Base-by-base conservation (phyloP, 2,888 invertebrate species). In the Orchesella flavescens region DNA sequence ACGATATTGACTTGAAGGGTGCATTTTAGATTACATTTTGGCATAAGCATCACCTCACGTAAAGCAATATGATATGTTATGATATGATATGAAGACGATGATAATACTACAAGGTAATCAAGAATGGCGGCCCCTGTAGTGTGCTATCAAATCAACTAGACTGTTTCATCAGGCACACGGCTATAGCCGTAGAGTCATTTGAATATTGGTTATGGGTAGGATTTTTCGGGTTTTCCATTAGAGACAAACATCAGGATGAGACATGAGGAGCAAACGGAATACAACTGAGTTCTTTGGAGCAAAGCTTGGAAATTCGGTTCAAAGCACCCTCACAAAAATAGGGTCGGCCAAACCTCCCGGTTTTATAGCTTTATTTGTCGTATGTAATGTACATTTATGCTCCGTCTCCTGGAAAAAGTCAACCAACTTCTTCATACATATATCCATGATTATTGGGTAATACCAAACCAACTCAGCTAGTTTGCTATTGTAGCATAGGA, bases 251-350 rank as follows among this genome's bases (percentile, higher is more conserved):
- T 49, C 5, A 49, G 49, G 49, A 49, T 49, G 49, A 49, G 49
- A 49, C 49, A 49, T 12, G n/a, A n/a, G n/a, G 49, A 49, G 49
- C 49, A 3, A 49, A 49, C 3, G 3, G 49, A 15, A 10, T 10
- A 49, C 3, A 12, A 49, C n/a, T 49, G 49, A 34, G 34, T 7
- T n/a, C n/a, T n/a, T n/a, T 34, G 34, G 34, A 34, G 34, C 34
- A 34, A 34, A 34, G 34, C 34, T 34, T 2, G 2, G 7, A 7
- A 34, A 7, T 34, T 34, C 49, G 49, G 49, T 49, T 49, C 49
- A 72, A 72, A 72, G 72, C 72, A 74, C 63, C 74, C 74, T 61
- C 61, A 13, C 63, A 15, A 74, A 74, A 74, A 74, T 74, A 53
- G 73, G 74, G 74, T 63, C 63, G 61, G 17, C 10, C 59, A 7